Conservation (phyloP, 2,797 vertebrate genomes). For the Lacerta agilis region DNA sequence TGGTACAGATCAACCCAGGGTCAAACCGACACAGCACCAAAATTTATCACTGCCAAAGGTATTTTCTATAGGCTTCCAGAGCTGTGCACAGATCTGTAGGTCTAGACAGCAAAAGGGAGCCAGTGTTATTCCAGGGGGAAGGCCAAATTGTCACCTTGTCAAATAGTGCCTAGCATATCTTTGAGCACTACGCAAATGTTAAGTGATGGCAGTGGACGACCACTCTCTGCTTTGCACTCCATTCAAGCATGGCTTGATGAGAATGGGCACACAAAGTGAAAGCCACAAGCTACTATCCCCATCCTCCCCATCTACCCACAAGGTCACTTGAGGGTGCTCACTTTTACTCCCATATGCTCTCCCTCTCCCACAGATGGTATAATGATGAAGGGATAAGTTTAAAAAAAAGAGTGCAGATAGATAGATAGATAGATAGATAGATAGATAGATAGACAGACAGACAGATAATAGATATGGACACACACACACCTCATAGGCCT, state of each 20-base stretch:
- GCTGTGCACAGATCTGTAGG: background rate
- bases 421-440: no score
- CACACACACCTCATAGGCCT: background rate
- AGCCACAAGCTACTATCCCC: background rate
- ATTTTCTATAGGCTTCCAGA: slow-evolving; percentile 12
- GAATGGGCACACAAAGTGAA: background rate
- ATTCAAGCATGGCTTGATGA: slow-evolving; percentile 28
- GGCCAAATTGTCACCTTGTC: accelerated
- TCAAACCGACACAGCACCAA: slow-evolving; percentile 1
- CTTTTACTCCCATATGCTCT: slow-evolving; percentile 2
- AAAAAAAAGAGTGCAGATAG: no score
- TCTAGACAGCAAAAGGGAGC: slow-evolving; percentile 16
- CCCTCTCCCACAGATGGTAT: background rate
- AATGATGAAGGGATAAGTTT: background rate
- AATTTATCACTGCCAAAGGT: slow-evolving; percentile 31
- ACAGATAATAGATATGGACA: no score
- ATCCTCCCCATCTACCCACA: background rate
- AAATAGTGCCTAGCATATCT: background rate
- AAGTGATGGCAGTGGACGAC: slow-evolving; percentile 9
- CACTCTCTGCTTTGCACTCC: slow-evolving; percentile 13
- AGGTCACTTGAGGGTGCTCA: background rate
- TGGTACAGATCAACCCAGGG: background rate
- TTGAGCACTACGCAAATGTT: slow-evolving; percentile 16
- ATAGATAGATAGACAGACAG: no score
- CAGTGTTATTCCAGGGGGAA: background rate